A percentile compares a stretch with the other conserved stretches of the same genome.
Conservation (phyloP, 2,888 invertebrate species). For the Prenolepis imparis region DNA sequence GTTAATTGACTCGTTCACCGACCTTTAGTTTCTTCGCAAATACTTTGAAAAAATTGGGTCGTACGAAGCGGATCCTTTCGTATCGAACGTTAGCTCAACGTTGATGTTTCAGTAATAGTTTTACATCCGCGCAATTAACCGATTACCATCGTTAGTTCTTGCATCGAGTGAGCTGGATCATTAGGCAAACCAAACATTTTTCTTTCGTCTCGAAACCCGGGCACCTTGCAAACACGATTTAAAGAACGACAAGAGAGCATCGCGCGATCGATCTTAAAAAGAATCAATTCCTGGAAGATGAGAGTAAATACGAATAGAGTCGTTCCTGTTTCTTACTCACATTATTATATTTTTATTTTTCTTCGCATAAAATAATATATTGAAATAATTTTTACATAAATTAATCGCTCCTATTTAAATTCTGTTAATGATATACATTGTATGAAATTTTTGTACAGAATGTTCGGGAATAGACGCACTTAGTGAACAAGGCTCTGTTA, state of each 20-base stretch:
- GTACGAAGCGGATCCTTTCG: neutral
- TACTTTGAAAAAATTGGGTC: constrained; percentile 11
- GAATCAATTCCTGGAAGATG: constrained; percentile 61
- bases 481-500: neutral
- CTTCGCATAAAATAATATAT: neutral
- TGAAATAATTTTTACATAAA: neutral
- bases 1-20: neutral
- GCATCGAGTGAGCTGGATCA: constrained; percentile 55
- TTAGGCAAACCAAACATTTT: constrained; percentile 67
- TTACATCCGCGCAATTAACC: constrained; percentile 3
- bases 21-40: constrained; percentile 1
- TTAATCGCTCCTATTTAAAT: neutral
- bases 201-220: constrained; percentile 47
- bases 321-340: neutral
- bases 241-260: constrained; percentile 20
- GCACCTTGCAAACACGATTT: constrained; percentile 55
- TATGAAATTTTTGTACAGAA: neutral
- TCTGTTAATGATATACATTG: neutral
- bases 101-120: constrained; percentile 24
- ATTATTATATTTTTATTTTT: neutral
- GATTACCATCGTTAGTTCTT: constrained; percentile 12
- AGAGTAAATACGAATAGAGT: neutral
- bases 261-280: constrained; percentile 65
- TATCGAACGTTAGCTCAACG: neutral
- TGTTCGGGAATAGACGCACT: neutral